These are phyloP conservation scores for Chiloscyllium plagiosum DNA, from an alignment of 2,113 vertebrate genomes.

Conservation along the genomic window DNA sequence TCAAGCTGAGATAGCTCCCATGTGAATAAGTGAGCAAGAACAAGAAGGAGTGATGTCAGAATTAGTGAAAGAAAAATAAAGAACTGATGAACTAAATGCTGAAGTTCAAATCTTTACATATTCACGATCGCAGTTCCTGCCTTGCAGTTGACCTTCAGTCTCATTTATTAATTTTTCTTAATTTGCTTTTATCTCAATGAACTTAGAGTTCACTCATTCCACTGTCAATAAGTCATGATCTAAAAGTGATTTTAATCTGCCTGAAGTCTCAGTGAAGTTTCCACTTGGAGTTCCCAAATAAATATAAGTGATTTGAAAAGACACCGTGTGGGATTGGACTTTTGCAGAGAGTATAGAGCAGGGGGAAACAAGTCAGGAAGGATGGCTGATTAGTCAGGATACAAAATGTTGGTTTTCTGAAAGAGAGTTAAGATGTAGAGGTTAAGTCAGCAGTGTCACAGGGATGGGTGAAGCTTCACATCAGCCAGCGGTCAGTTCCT, in stretches of 20 bases:
- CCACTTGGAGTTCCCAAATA: background rate
- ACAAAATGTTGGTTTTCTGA: too few relatives aligned
- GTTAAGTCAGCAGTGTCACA: too few relatives aligned
- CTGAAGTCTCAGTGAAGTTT: background rate
- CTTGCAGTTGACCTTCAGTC: background rate
- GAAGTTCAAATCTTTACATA: background rate
- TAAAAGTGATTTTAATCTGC: background rate
- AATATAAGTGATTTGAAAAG: background rate
- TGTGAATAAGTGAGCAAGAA: background rate
- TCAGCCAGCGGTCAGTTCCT: too few relatives aligned
- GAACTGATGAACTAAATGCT: background rate
- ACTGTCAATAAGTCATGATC: background rate
- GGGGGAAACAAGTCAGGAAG: too few relatives aligned
- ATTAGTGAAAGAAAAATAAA: background rate
- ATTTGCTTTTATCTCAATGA: background rate
- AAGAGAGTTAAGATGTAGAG: too few relatives aligned
- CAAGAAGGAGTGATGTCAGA: background rate
- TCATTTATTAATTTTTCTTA: background rate
- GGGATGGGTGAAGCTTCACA: too few relatives aligned
- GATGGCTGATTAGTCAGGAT: too few relatives aligned
- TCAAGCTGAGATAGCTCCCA: background rate
- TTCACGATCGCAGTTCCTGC: background rate
- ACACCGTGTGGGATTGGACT: background rate
- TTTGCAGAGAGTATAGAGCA: too few relatives aligned
- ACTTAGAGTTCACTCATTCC: background rate